Conservation (phyloP, 2,113 vertebrate genomes). For the Anolis sagrei region DNA sequence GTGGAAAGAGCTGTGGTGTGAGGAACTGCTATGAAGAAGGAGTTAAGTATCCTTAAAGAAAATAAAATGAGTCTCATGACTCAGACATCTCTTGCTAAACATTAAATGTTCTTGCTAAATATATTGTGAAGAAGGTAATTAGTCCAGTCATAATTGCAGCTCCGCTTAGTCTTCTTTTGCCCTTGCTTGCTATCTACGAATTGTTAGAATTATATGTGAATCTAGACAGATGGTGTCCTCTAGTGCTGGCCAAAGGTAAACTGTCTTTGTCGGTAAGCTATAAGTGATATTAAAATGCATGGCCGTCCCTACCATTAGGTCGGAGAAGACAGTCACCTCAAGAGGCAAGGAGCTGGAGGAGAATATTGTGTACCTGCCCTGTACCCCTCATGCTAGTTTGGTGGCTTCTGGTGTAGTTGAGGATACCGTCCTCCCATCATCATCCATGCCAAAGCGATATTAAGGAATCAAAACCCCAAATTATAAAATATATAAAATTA, state of each 20-base stretch:
- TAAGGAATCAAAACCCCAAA: no score
- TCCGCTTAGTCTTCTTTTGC: not conserved
- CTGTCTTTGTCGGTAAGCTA: not conserved
- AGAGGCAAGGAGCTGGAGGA: no score
- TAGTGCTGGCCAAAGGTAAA: constrained; percentile 4
- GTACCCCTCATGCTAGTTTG: no score
- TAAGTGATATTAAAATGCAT: not conserved
- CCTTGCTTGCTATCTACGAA: not conserved
- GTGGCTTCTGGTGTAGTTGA: no score
- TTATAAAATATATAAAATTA: no score
- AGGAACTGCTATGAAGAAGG: not conserved
- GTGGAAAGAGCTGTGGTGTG: not conserved
- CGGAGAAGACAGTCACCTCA: no score
- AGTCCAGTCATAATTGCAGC: not conserved
- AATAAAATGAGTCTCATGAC: not conserved
- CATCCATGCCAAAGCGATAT: no score
- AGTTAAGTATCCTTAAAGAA: not conserved
- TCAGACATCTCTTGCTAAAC: not conserved
- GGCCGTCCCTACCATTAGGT: no score
- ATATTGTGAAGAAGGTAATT: not conserved
- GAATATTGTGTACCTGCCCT: no score
- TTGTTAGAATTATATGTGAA: constrained; percentile 2
- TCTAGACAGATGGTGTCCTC: not conserved
- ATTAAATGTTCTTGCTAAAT: not conserved
- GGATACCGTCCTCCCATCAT: no score